phyloP scores from a whole-genome alignment of 2,888 invertebrate species.

The Therioaphis trifolii region DNA sequence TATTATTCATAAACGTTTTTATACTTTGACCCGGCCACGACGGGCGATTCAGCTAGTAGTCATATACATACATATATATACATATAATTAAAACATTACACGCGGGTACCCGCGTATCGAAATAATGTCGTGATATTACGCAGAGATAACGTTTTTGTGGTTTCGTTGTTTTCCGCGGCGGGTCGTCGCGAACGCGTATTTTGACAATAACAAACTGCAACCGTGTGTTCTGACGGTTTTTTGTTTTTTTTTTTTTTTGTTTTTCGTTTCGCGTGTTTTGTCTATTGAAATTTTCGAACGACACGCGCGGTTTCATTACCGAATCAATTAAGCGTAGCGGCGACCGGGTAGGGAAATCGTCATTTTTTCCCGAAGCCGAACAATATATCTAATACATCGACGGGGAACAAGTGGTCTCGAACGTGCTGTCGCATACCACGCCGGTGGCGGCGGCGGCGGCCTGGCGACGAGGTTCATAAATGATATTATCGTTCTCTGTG shows the following conservation, averaged over 20 bases:
- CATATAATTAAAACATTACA: neutral
- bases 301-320: slow-evolving; percentile 28
- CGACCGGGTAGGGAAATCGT: slow-evolving; percentile 8
- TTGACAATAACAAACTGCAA: neutral
- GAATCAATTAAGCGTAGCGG: slow-evolving; percentile 22
- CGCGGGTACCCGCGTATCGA: neutral
- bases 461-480: slow-evolving; percentile 18
- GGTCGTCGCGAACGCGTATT: neutral
- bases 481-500: slow-evolving; percentile 36
- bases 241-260: neutral
- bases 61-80: too few relatives aligned
- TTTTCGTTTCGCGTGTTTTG: neutral
- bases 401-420: slow-evolving; percentile 27
- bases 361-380: neutral
- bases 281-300: neutral
- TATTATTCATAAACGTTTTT: too few relatives aligned
- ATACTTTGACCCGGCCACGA: too few relatives aligned
- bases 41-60: too few relatives aligned
- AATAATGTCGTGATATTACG: neutral
- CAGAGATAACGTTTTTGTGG: neutral
- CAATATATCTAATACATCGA: too few relatives aligned
- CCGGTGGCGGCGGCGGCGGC: slow-evolving; percentile 19
- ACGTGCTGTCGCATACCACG: neutral
- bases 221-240: too few relatives aligned
- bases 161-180: neutral